Percentiles rank a stretch among this genome's conserved stretches.
phyloP scores from a whole-genome alignment of 2,888 invertebrate species.

The Barypeithes pellucidus region DNA sequence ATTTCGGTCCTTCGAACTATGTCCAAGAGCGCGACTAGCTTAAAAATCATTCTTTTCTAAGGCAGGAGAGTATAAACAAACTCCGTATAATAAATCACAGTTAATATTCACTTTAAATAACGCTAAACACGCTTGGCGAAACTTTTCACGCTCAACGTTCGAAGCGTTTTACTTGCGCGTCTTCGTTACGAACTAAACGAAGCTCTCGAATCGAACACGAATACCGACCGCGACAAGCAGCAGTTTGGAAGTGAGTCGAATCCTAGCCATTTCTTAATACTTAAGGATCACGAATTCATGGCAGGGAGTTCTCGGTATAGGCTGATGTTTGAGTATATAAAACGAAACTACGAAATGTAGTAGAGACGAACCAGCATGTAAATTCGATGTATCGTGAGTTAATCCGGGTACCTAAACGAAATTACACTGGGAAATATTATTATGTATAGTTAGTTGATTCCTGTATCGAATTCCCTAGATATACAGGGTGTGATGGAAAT shows the following conservation, averaged over 20 bases:
- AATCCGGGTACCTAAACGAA: no score
- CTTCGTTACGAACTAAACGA: neutral
- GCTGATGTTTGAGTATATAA: slow-evolving; percentile 37
- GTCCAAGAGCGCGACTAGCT: slow-evolving; percentile 19
- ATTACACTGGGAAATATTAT: no score
- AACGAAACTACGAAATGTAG: slow-evolving; percentile 35
- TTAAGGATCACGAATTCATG: slow-evolving; percentile 49
- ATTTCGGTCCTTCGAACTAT: slow-evolving; percentile 30
- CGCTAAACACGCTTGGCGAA: neutral
- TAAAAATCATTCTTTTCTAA: slow-evolving; percentile 40
- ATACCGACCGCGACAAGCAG: slow-evolving; percentile 32
- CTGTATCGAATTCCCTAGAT: no score
- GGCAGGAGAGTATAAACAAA: slow-evolving; percentile 1
- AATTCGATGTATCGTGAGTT: slow-evolving; percentile 4
- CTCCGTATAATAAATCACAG: neutral
- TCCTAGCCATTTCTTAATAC: slow-evolving; percentile 49
- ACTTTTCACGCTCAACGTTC: neutral
- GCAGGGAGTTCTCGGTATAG: slow-evolving; percentile 49
- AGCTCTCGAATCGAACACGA: neutral
- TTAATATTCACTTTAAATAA: slow-evolving; percentile 6
- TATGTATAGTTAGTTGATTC: no score
- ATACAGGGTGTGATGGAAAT: no score
- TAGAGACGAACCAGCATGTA: slow-evolving; percentile 17
- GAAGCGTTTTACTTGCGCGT: slow-evolving; percentile 23
- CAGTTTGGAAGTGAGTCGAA: slow-evolving; percentile 44